phyloP scores from a whole-genome alignment of 92 coral and sea anemone genomes.

The Porites lobata region DNA sequence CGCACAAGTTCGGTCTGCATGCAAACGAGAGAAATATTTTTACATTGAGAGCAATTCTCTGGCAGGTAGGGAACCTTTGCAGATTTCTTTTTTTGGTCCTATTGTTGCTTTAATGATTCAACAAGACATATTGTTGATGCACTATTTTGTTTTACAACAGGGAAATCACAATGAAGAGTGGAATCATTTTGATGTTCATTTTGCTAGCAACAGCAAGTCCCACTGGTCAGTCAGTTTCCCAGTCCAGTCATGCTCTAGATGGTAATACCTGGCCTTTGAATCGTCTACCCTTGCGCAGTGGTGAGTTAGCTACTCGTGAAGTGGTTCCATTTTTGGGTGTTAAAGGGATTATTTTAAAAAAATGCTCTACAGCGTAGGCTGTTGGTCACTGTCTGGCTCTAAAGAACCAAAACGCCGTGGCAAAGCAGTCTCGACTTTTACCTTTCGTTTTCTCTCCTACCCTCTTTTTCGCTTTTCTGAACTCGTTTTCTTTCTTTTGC shows the following conservation, averaged over 20 bases:
- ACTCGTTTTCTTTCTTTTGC: no score
- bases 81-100: background rate
- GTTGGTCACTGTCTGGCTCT: no score
- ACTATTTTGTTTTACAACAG: background rate
- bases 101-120: background rate
- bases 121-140: background rate
- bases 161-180: conserved; percentile 11
- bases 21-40: background rate
- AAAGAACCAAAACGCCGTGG: no score
- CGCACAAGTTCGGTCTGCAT: background rate
- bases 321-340: no score
- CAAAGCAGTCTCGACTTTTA: no score
- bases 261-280: conserved; percentile 13
- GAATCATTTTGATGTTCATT: conserved; percentile 15
- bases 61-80: conserved; percentile 9
- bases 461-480: no score
- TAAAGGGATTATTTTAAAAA: no score
- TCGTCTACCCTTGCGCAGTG: background rate
- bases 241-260: conserved; percentile 9
- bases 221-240: conserved; percentile 22
- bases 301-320: conserved; percentile 1
- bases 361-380: no score
- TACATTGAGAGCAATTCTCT: background rate
- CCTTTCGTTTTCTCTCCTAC: no score
- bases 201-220: conserved; percentile 35